Evolutionary conservation across 1,140 invertebrate genomes (phyloP), one percentile per base, ranked within the genome.

Genomic region (Bombus terrestris): DNA sequence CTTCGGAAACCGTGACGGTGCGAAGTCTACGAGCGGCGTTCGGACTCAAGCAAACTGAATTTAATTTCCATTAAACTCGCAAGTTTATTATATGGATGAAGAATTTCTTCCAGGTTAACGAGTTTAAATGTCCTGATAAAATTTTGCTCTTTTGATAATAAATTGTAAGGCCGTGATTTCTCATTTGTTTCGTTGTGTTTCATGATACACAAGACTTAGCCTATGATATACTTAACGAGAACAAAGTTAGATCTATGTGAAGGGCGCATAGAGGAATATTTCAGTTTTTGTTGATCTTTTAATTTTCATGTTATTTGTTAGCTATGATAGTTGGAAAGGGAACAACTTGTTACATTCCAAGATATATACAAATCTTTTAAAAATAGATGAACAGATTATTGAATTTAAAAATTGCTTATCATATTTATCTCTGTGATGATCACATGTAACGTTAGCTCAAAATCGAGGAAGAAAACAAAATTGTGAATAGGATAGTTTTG

Each of bases 1-100:
- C 92, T 93, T 93, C 92, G 92, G 86, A 85, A 92, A 91, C 89
- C 84, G 85, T 66, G 79, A 53, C 59, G 18, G 72, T 37, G 80
- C 84, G 66, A 88, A 43, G 87, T 87, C 69, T 83, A 80, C 78
- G 88, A 93, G 86, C 85, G 32, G 73, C 89, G 78, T 85, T 82
- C 75, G 79, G 88, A 41, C 37, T 6, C 32, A 84, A 87, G 85
- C 92, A 90, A 90, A 37, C 66, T 22, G 9, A 43, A 66, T 3
- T 35, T 28, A 9, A 37, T n/a, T 5, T 37, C 41, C 28, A 80
- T 41, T 57, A 35, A 5, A 32, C 3, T 37, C 22, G 73, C 3
- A 37, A 25, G 32, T 10, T 25, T 41, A 13, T 28, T 3, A n/a
- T 5, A 13, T n/a, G 35, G 5, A 6, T 1, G 25, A 9, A 8